Evolutionary conservation across 2,113 vertebrate species (phyloP), one percentile per base, ranked within the genome.

Genomic region (Micronycteris hirsuta): DNA sequence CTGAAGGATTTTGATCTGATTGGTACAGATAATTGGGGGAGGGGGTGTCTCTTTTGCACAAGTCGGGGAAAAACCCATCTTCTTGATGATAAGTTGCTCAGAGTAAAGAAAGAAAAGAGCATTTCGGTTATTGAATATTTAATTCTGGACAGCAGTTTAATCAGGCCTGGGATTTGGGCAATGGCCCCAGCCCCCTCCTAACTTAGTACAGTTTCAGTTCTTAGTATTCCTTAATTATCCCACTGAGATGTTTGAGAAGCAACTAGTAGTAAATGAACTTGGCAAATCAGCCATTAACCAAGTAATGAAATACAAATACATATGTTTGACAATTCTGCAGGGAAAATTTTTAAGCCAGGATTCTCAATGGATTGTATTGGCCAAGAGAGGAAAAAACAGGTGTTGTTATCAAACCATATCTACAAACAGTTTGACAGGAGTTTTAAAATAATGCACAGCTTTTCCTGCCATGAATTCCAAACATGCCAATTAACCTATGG

Each of bases 261-360:
- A 98, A 98, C 98, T 98, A 98, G 98, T 99, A 98, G 98, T 98
- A 98, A 98, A 98, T 98, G 98, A 98, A 98, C 97, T 98, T 98
- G 98, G 98, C 98, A 98, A 98, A 98, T 98, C 98, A 98, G 98
- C 98, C 98, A 98, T 98, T 98, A 98, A 98, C 89, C 98, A 97
- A 98, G 98, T 98, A 98, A 98, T 98, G 98, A 98, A 99, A 98
- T 98, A 99, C 98, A 98, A 99, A 99, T 99, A 98, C 98, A 98
- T 98, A 98, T 98, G 98, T 98, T 98, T 98, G 98, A 98, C 98
- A 98, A 97, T 98, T 98, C 98, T 98, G 96, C 96, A 93, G 98
- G 98, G 98, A 98, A 98, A 98, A 98, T 97, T 97, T 97, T 77
- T 89, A 98, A 98, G 97, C 97, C 97, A 78, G 96, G 97, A 98